phyloP scores from a whole-genome alignment of 2,797 vertebrate genomes.

The Hapalemur alaotrensis region DNA sequence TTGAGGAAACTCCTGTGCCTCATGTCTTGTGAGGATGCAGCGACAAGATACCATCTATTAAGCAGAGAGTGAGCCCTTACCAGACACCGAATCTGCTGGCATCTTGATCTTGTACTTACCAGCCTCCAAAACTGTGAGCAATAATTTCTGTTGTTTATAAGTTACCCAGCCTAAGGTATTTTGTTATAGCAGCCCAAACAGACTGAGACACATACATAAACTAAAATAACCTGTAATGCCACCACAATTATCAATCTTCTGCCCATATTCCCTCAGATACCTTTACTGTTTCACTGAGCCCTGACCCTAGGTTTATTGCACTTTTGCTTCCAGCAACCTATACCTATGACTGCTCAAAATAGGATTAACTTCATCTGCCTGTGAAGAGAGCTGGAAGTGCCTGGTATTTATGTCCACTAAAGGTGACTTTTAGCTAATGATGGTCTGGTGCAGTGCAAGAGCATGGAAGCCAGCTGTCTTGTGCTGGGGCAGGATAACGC shows the following conservation, averaged over 20 bases:
- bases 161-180: not conserved
- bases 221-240: not conserved
- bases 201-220: not conserved
- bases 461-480: not conserved
- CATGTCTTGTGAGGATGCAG: not conserved
- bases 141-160: not conserved
- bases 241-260: not conserved
- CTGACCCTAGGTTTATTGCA: not conserved
- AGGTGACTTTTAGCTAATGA: not conserved
- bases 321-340: not conserved
- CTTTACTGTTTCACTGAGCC: not conserved
- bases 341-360: not conserved
- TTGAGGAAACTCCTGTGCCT: not conserved
- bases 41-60: not conserved
- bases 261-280: not conserved
- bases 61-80: not conserved
- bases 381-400: not conserved
- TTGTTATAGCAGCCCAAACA: not conserved
- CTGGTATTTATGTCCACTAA: not conserved
- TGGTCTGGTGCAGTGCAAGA: not conserved
- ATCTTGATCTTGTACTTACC: not conserved
- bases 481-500: too few relatives aligned
- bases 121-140: not conserved
- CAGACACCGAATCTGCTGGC: not conserved
- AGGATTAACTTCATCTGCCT: not conserved